Evolutionary conservation across 2,113 vertebrate genomes (phyloP).

Genomic region (Varanus salvator): DNA sequence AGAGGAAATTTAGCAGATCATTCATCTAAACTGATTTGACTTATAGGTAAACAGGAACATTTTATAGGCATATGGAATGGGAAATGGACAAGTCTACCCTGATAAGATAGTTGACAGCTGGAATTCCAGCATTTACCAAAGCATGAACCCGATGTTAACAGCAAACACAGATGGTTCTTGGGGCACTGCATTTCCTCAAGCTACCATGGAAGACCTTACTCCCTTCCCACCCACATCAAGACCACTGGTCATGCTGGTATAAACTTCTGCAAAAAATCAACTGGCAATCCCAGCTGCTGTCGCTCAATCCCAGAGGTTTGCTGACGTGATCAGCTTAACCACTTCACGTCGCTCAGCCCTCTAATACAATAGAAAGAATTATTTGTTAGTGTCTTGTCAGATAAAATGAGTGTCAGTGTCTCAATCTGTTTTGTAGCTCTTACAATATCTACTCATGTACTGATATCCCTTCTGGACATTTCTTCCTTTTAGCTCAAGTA

Average conservation of each 20-base stretch:
- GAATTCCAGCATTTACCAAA: background rate
- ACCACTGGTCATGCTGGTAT: background rate
- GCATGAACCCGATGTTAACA: background rate
- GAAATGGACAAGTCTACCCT: background rate
- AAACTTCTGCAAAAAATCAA: background rate
- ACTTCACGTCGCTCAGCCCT: background rate
- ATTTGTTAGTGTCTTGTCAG: background rate
- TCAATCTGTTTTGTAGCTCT: background rate
- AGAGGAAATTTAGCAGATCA: background rate
- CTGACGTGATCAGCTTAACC: background rate
- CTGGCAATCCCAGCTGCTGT: background rate
- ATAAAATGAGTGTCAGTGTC: background rate
- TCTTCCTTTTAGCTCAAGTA: background rate
- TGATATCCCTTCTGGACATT: background rate
- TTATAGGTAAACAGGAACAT: background rate
- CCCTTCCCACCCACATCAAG: background rate
- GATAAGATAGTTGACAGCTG: background rate
- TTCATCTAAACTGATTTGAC: conserved; percentile 12
- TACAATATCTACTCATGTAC: background rate
- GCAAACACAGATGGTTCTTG: background rate
- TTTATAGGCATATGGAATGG: background rate
- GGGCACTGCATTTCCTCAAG: background rate
- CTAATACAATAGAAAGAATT: background rate
- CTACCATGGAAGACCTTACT: background rate
- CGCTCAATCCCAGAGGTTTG: background rate